phyloP scores from a whole-genome alignment of 2,888 invertebrate genomes.

The Lepidocyrtinus sp. region DNA sequence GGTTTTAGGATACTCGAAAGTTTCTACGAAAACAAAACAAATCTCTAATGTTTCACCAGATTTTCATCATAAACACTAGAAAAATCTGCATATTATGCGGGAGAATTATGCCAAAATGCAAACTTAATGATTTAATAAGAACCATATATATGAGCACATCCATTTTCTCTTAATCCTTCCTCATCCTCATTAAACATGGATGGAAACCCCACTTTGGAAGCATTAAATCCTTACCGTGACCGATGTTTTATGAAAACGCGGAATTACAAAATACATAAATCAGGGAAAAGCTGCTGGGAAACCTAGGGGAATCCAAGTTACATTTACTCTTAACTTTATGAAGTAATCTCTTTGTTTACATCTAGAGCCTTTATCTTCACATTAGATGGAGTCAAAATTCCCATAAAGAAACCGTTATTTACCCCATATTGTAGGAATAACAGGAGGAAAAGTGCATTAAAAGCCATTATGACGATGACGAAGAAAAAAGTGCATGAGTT shows the following conservation, averaged over 20 bases:
- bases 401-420: not conserved
- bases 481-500: not conserved
- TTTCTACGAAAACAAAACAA: too few species aligned
- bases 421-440: not conserved
- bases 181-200: too few species aligned
- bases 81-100: too few species aligned
- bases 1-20: too few species aligned
- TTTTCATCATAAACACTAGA: not conserved
- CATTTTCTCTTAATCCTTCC: too few species aligned
- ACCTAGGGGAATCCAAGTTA: not conserved
- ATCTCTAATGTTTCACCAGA: too few species aligned
- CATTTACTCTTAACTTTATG: constrained; percentile 9
- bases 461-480: constrained; percentile 2
- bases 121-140: too few species aligned
- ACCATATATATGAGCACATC: too few species aligned
- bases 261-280: not conserved
- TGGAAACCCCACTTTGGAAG: too few species aligned
- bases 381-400: not conserved
- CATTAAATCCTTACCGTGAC: too few species aligned
- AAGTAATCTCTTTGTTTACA: constrained; percentile 1
- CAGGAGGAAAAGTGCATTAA: not conserved
- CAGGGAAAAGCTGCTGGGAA: not conserved
- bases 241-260: not conserved
- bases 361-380: not conserved
- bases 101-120: too few species aligned